phyloP scores from a whole-genome alignment of 1,140 invertebrate genomes.

The Archegozetes longisetosus region DNA sequence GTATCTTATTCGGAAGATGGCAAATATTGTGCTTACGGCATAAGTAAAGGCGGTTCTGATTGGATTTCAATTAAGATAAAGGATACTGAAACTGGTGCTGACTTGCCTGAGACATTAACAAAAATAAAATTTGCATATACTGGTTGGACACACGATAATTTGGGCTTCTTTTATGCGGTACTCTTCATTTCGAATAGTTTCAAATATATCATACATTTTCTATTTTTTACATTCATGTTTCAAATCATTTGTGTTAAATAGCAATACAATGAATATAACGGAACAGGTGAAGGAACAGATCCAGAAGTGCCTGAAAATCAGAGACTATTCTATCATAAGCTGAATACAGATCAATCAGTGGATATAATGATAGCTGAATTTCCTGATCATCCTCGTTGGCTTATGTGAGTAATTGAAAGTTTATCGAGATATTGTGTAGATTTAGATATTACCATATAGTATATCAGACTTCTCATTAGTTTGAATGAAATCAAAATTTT shows the following conservation, averaged over 20 bases:
- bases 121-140: slow-evolving; percentile 82
- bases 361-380: slow-evolving; percentile 82
- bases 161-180: slow-evolving; percentile 69
- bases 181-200: neutral
- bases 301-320: slow-evolving; percentile 71
- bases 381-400: slow-evolving; percentile 71
- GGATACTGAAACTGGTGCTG: slow-evolving; percentile 40
- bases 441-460: no score
- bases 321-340: slow-evolving; percentile 77
- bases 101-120: slow-evolving; percentile 70
- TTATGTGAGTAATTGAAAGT: slow-evolving; percentile 33
- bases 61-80: slow-evolving; percentile 64
- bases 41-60: slow-evolving; percentile 82
- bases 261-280: slow-evolving; percentile 57
- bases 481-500: no score
- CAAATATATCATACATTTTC: slow-evolving; percentile 23
- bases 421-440: no score
- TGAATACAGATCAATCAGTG: slow-evolving; percentile 68
- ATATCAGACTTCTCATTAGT: no score
- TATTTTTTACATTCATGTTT: slow-evolving; percentile 9
- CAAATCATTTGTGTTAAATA: slow-evolving; percentile 10
- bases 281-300: slow-evolving; percentile 72
- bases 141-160: slow-evolving; percentile 86
- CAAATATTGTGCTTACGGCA: slow-evolving; percentile 68
- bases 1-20: slow-evolving; percentile 81